Evolutionary conservation across 2,888 invertebrate species (phyloP).

Genomic region (Acleris literana): DNA sequence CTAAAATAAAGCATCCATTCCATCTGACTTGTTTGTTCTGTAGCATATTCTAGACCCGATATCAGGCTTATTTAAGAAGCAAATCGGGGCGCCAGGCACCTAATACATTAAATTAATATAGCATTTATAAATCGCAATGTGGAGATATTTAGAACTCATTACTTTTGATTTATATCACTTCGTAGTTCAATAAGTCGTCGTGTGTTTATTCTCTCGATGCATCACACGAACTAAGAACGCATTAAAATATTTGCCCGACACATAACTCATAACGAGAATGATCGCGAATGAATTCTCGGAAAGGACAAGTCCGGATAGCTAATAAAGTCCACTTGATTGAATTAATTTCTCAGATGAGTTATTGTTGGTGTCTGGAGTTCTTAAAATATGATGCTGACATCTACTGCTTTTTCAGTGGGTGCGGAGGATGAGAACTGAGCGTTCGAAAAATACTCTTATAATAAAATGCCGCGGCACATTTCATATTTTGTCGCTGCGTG

Average conservation of each 20-base stretch:
- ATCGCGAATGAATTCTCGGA: constrained; percentile 51
- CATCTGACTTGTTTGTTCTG: too few species aligned
- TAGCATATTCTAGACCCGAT: too few species aligned
- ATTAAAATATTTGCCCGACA: constrained; percentile 73
- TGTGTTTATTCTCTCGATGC: constrained; percentile 57
- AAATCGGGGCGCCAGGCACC: constrained; percentile 1
- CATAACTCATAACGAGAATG: constrained; percentile 57
- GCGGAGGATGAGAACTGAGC: too few species aligned
- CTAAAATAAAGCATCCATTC: constrained; percentile 18
- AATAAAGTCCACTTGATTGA: constrained; percentile 32
- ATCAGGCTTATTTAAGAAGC: too few species aligned
- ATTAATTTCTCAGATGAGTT: constrained; percentile 32
- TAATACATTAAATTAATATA: constrained; percentile 23
- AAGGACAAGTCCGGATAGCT: constrained; percentile 43
- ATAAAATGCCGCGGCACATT: too few species aligned
- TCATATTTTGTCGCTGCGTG: too few species aligned
- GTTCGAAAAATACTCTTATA: too few species aligned
- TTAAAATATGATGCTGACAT: not conserved
- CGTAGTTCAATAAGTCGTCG: constrained; percentile 38
- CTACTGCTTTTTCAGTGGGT: not conserved
- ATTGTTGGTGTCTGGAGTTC: constrained; percentile 13
- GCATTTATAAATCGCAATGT: constrained; percentile 49
- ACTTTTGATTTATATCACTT: constrained; percentile 53
- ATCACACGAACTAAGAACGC: constrained; percentile 58
- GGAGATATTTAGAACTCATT: constrained; percentile 53